Base-by-base conservation (phyloP, 2,888 invertebrate genomes). In the Acleris literana region DNA sequence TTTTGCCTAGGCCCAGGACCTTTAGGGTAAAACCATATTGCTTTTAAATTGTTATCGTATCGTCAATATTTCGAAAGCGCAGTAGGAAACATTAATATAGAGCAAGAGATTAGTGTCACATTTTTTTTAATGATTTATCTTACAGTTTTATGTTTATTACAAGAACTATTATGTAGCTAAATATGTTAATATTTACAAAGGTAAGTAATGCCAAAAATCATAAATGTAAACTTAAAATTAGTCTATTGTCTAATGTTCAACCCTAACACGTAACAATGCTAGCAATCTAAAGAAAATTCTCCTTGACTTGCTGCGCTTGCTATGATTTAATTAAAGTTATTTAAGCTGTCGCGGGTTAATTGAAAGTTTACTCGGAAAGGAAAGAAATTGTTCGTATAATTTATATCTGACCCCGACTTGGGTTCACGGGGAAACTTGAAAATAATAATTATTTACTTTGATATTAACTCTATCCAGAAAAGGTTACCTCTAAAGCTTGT, bases 301-400 rank as follows among this genome's bases (percentile, higher is more conserved):
- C 76, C 73, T 76, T 72, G 76, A 72, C 77, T 81, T 78, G 76
- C 57, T 57, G 9, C 81, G 73, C 39, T 33, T 11, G 39, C 78
- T 87, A 90, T 87, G 87, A 90, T 88, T 90, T 90, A 90, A 90
- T 90, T 89, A 87, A 86, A 87, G 82, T 84, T 85, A 90, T 90
- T 88, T 89, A 80, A 85, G 76, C 81, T 74, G 83, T 76, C 77
- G 73, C 71, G 66, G 76, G 82, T 82, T 90, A 90, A 91, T 90
- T 90, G 90, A 90, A 90, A 88, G 86, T 89, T 88, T 73, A 74
- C 72, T 53, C 73, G 78, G 78, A 81, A 81, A 83, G 77, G 74
- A 77, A 77, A 79, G 83, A 77, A 83, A 84, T 82, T 80, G 76
- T 76, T 77, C 74, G 46, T 79, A 84, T 81, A 78, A 82, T 84